Evolutionary conservation across 1,140 invertebrate species (phyloP).

Genomic region (Listronotus oregonensis): DNA sequence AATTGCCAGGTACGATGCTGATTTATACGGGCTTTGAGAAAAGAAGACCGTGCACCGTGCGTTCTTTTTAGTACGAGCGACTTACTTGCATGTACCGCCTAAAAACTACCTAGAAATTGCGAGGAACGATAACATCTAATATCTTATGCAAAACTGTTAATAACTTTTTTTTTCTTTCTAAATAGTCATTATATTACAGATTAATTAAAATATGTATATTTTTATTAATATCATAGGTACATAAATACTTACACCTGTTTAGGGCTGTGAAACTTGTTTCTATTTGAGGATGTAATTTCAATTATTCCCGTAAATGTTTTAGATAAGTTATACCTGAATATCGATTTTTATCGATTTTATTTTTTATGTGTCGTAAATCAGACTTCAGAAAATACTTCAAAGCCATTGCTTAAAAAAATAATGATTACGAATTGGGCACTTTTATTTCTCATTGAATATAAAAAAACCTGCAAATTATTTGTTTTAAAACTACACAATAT

Average conservation of each 20-base stretch:
- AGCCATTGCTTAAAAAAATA: no score
- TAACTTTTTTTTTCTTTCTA: neutral
- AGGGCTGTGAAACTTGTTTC: no score
- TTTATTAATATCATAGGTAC: neutral
- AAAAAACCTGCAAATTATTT: no score
- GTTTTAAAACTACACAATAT: no score
- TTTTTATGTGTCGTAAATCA: no score
- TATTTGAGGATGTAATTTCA: no score
- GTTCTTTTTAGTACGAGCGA: slow-evolving; percentile 20
- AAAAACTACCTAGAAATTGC: slow-evolving; percentile 11
- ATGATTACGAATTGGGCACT: no score
- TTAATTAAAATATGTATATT: neutral
- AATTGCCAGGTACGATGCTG: slow-evolving; percentile 54
- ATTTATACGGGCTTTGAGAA: slow-evolving; percentile 49
- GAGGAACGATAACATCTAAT: neutral
- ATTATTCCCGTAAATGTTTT: no score
- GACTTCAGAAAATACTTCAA: no score
- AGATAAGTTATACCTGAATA: no score
- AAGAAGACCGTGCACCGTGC: slow-evolving; percentile 22
- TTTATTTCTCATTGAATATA: no score
- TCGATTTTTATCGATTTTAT: no score
- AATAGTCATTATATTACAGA: neutral
- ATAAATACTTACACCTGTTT: neutral
- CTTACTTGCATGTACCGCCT: slow-evolving; percentile 21
- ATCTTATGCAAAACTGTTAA: neutral